Percentiles rank a stretch among this genome's conserved stretches.
phyloP scores from a whole-genome alignment of 2,113 vertebrate species.

The Platichthys flesus region DNA sequence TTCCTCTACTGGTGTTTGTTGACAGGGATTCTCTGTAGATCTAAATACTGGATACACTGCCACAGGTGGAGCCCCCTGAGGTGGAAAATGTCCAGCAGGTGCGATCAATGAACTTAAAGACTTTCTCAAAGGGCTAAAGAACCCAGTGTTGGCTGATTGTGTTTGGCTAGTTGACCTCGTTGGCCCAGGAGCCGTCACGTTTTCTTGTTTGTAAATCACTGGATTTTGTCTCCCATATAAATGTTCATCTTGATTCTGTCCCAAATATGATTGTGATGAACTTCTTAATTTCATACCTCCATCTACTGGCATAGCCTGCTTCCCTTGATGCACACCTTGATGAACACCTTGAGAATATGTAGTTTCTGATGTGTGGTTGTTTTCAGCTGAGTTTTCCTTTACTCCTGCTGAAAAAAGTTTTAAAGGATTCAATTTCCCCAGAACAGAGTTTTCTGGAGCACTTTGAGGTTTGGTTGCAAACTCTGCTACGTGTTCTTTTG shows the following conservation, averaged over 20 bases:
- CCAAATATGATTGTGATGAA: slow-evolving; percentile 32
- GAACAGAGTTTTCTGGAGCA: slow-evolving; percentile 80
- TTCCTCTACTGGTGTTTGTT: slow-evolving; percentile 64
- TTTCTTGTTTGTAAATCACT: slow-evolving; percentile 23
- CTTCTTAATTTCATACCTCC: slow-evolving; percentile 9
- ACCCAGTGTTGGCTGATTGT: slow-evolving; percentile 68
- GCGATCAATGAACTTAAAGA: slow-evolving; percentile 88
- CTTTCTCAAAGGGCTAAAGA: slow-evolving; percentile 90
- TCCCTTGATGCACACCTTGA: background rate
- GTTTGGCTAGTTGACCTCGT: slow-evolving; percentile 27
- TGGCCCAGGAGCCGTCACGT: slow-evolving; percentile 17
- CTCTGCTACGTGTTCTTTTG: slow-evolving; percentile 43
- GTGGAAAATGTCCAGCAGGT: slow-evolving; percentile 73
- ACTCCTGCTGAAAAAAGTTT: slow-evolving; percentile 68
- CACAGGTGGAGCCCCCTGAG: slow-evolving; percentile 62
- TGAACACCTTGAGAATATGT: slow-evolving; percentile 31
- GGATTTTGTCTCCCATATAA: slow-evolving; percentile 34
- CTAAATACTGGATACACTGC: slow-evolving; percentile 79
- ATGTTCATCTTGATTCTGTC: slow-evolving; percentile 37
- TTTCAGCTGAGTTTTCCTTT: slow-evolving; percentile 32
- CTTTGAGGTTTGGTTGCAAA: slow-evolving; percentile 66
- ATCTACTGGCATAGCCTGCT: background rate
- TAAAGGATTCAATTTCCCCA: slow-evolving; percentile 85
- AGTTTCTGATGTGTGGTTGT: slow-evolving; percentile 28
- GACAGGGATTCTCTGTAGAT: slow-evolving; percentile 76